Base-by-base conservation (phyloP, 2,888 invertebrate genomes). In the Cerceris rybyensis region DNA sequence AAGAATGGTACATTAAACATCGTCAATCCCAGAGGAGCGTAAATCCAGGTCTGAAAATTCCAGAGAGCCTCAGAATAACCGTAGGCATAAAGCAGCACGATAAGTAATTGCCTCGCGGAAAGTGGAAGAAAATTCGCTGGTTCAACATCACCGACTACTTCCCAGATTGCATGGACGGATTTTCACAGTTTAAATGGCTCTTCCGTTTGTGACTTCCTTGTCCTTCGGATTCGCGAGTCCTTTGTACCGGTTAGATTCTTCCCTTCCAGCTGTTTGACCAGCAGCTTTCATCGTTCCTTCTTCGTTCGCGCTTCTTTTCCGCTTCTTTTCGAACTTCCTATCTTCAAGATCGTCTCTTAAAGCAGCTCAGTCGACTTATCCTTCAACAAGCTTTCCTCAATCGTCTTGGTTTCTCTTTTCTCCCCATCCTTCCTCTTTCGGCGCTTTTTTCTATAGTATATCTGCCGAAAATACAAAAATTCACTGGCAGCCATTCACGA, bases 171-270 rank as follows among this genome's bases (percentile, higher is more conserved):
- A 68, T 43, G 46, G 28, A 39, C 43, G 78, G 72, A 72, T 79
- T 83, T 77, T 58, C 78, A 81, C 72, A 73, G 70, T 81, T 83
- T 75, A 64, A 60, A 63, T 52, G 49, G 50, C 13, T 46, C 65
- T 49, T 14, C 43, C 58, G 28, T 72, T 81, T 78, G 65, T 66
- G 68, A 41, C 46, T 41, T 17, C 17, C 58, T 61, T 64, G 65
- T 66, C 49, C 58, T 58, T 17, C 14, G 39, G 57, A 75, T 58
- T 60, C 70, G 13, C 17, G 16, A 52, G 43, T 61, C 46, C 75
- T 77, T 83, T 81, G 70, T 77, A 63, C 67, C 55, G 57, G n/a
- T 41, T 60, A 43, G 42, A 70, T 16, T 17, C n/a, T 49, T n/a
- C 9, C 46, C 13, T 17, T 54, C 65, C 49, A 7, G 41, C 50